Percentiles rank a stretch among this genome's conserved stretches.
Conservation (phyloP, 1,140 invertebrate genomes). For the Rhopalosiphum maidis region DNA sequence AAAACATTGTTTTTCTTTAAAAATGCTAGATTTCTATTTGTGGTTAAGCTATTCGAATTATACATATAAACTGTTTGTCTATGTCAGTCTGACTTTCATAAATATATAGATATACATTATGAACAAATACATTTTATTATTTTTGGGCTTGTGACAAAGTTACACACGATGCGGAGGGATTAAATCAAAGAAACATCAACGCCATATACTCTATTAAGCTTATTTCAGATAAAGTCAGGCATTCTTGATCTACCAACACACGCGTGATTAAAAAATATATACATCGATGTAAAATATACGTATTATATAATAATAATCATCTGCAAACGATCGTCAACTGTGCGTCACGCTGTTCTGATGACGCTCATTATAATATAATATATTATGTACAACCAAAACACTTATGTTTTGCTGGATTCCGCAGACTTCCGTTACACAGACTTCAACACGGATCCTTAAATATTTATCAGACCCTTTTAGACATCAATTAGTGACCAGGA, state of each 20-base stretch:
- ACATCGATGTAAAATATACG: background rate
- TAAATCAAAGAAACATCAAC: constrained; percentile 13
- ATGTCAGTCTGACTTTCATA: background rate
- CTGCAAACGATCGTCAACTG: background rate
- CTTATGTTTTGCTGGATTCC: background rate
- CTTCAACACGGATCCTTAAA: background rate
- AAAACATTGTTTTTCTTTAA: background rate
- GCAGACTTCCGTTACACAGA: background rate
- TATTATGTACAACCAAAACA: background rate
- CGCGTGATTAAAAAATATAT: background rate
- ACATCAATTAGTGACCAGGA: background rate
- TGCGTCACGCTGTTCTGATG: background rate
- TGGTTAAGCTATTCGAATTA: background rate
- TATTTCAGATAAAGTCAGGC: background rate
- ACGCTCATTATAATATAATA: background rate
- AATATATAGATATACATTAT: background rate
- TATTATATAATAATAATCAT: background rate
- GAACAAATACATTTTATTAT: background rate
- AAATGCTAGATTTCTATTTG: background rate
- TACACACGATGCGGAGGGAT: background rate
- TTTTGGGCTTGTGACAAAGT: constrained; percentile 2
- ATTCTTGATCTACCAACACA: background rate
- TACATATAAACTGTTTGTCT: background rate
- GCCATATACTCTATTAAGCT: background rate
- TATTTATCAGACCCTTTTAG: constrained; percentile 10